Base-by-base conservation (phyloP, 2,113 vertebrate genomes). In the Girardinichthys multiradiatus region DNA sequence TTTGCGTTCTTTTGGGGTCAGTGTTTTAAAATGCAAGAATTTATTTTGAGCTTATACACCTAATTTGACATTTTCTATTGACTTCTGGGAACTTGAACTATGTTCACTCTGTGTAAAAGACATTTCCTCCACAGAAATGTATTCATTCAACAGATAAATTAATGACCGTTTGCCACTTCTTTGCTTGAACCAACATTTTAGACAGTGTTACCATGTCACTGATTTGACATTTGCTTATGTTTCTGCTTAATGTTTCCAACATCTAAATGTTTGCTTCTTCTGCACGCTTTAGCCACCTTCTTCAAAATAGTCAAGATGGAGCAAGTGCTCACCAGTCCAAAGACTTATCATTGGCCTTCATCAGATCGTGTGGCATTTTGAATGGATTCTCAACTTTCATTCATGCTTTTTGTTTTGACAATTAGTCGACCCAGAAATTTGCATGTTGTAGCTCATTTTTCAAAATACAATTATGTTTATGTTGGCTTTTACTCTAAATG, bases 41-140 rank as follows among this genome's bases (percentile, higher is more conserved):
- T 80, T 73, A 57, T 37, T 66, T 74, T 21, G 48, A 57, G 10
- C 17, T 67, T 33, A 24, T 82, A 64, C 61, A 45, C 64, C 54
- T 61, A 39, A 60, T 66, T 33, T 67, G 59, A 77, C 30, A 61
- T 83, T 87, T 88, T 88, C 68, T 87, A 83, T 67, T 78, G 71
- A 77, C 30, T 65, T 68, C 17, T 61, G 70, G 65, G 66, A 61
- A 77, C 8, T 73, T 86, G 21, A 82, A 83, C 59, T 80, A 57
- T 70, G 64, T 70, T 45, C 74, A 75, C 35, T 27, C 61, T 24
- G 48, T 21, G 24, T 3, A 51, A n/a, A 54, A 54, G 48, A n/a
- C 9, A 2, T n/a, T 54, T 54, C 24, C 8, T 54, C 48, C 19
- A 5, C 42, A 45, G 42, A 45, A 45, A 45, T 19, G 19, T 45